Conservation (phyloP, 1,140 invertebrate species). For the Drosophila rhopaloa region DNA sequence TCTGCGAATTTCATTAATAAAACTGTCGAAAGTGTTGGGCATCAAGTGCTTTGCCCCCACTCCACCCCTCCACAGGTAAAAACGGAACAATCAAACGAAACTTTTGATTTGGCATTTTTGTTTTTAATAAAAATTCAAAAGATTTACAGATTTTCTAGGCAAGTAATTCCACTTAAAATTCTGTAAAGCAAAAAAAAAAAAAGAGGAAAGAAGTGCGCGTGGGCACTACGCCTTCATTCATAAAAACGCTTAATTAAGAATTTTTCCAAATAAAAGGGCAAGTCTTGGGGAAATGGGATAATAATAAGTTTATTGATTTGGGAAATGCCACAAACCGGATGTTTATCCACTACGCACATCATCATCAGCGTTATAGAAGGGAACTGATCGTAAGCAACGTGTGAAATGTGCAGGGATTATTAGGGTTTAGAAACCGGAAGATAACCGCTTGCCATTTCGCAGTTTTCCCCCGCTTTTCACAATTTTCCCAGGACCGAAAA, state of each 20-base stretch:
- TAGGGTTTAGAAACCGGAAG: conserved; percentile 35
- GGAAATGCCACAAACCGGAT: conserved; percentile 79
- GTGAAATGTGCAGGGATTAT: conserved; percentile 70
- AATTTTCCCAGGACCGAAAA: conserved; percentile 28
- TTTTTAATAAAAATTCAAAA: conserved; percentile 82
- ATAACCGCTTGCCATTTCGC: conserved; percentile 9
- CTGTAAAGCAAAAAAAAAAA: conserved; percentile 45
- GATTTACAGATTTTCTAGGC: conserved; percentile 63
- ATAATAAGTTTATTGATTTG: conserved; percentile 82
- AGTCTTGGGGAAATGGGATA: conserved; percentile 48
- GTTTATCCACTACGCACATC: conserved; percentile 58
- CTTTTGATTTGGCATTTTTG: conserved; percentile 64
- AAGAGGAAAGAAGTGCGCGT: neutral
- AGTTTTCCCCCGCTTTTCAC: conserved; percentile 15
- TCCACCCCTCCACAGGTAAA: conserved; percentile 31
- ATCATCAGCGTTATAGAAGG: conserved; percentile 18
- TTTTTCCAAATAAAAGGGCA: conserved; percentile 68
- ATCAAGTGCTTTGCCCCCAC: conserved; percentile 33
- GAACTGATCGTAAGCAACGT: conserved; percentile 55
- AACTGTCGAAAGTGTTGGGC: conserved; percentile 77
- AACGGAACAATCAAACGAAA: conserved; percentile 72
- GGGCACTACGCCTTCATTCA: conserved; percentile 60
- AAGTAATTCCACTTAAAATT: conserved; percentile 79
- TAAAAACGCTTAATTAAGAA: conserved; percentile 77
- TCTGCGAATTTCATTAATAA: conserved; percentile 83